Percentiles rank a stretch among this genome's conserved stretches.
Evolutionary conservation across 2,113 vertebrate species (phyloP).

Genomic region (Herpetotheres cachinnans): DNA sequence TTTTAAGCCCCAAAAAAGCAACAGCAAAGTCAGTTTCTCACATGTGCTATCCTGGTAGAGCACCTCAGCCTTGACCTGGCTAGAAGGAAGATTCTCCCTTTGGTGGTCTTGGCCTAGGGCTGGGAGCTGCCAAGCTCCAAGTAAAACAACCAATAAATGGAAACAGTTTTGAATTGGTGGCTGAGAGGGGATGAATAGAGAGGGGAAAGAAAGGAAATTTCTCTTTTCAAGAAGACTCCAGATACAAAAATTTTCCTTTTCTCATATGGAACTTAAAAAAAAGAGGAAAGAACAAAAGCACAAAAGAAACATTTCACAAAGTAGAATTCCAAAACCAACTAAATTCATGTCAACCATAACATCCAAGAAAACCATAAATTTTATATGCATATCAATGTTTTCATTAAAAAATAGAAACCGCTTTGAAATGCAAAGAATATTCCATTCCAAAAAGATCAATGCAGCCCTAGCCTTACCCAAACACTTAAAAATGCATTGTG

Average conservation of each 20-base stretch:
- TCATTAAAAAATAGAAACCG: not conserved
- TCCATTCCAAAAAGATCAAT: not conserved
- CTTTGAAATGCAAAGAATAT: not conserved
- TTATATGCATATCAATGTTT: not conserved
- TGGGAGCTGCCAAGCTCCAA: not conserved
- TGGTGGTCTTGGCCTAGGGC: not conserved
- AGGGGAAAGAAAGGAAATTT: conserved; percentile 1
- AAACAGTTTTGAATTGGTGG: not conserved
- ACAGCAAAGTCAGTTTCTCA: not conserved
- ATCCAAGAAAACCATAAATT: not conserved
- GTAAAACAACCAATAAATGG: not conserved
- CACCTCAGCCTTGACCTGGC: not conserved
- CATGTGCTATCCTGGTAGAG: not conserved
- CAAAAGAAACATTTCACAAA: not conserved
- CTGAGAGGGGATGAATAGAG: not conserved
- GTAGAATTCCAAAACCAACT: not conserved
- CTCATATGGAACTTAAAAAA: not conserved
- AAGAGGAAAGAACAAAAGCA: not conserved
- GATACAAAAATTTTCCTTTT: not conserved
- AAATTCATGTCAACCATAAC: not conserved
- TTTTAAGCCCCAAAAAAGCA: not conserved
- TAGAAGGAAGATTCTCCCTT: not conserved
- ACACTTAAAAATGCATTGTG: not conserved
- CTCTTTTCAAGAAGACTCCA: not conserved
- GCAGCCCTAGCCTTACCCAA: not conserved